Percentiles rank a stretch among this genome's conserved stretches.
Evolutionary conservation across 2,888 invertebrate species (phyloP).

Genomic region (Sturmia bella): DNA sequence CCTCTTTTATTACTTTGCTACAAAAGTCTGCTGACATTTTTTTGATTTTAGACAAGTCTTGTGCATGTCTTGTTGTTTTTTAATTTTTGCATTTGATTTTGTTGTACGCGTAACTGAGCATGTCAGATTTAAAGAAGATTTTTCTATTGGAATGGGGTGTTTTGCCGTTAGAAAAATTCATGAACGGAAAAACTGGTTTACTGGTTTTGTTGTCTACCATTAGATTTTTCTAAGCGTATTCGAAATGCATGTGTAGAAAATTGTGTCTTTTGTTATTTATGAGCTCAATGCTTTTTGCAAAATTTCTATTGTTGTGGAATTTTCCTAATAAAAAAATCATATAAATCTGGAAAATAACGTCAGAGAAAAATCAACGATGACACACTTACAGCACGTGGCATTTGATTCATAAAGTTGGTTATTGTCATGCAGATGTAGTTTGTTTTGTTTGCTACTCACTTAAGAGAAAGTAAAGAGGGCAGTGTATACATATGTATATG

Average conservation of each 20-base stretch:
- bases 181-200: slow-evolving; percentile 45
- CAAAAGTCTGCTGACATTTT: slow-evolving; percentile 49
- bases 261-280: slow-evolving; percentile 60
- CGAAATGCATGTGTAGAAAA: slow-evolving; percentile 48
- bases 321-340: slow-evolving; percentile 54
- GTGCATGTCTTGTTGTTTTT: not conserved
- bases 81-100: slow-evolving; percentile 57
- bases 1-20: slow-evolving; percentile 56
- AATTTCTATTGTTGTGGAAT: slow-evolving; percentile 69
- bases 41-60: slow-evolving; percentile 62
- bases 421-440: slow-evolving; percentile 34
- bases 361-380: slow-evolving; percentile 57
- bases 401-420: slow-evolving; percentile 17
- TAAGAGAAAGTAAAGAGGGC: not conserved
- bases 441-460: slow-evolving; percentile 8
- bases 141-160: slow-evolving; percentile 55
- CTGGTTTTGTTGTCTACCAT: slow-evolving; percentile 40
- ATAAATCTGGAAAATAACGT: slow-evolving; percentile 40
- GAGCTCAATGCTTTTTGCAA: slow-evolving; percentile 59
- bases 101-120: slow-evolving; percentile 49
- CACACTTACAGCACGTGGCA: slow-evolving; percentile 72
- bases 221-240: slow-evolving; percentile 44
- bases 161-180: slow-evolving; percentile 37
- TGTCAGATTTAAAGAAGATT: slow-evolving; percentile 50
- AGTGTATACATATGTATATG: no score